Conservation (phyloP, 2,113 vertebrate species). For the Callipepla squamata region DNA sequence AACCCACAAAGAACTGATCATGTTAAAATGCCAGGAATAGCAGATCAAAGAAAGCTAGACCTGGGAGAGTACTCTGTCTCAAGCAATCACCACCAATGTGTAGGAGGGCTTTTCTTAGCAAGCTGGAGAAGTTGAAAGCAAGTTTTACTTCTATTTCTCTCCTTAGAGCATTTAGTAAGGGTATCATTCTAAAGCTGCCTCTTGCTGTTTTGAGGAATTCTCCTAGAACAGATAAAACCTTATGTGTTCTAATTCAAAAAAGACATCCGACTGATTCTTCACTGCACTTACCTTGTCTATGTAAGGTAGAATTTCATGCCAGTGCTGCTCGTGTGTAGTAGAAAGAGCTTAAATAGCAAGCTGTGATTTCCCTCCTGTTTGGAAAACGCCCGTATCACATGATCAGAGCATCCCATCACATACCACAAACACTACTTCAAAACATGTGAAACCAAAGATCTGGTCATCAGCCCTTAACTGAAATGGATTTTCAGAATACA, state of each 20-base stretch:
- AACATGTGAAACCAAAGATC: not conserved
- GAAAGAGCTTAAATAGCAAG: not conserved
- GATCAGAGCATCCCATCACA: not conserved
- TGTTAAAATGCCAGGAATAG: not conserved
- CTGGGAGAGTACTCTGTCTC: not conserved
- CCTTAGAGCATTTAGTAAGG: not conserved
- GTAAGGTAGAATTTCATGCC: not conserved
- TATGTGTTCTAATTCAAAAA: not conserved
- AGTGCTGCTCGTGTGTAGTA: not conserved
- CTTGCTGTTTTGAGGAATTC: not conserved
- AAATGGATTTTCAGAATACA: constrained; percentile 1
- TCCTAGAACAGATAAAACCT: not conserved
- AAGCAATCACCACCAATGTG: not conserved
- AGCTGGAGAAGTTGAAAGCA: not conserved
- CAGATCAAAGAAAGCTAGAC: not conserved
- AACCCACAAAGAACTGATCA: not conserved
- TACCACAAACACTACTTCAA: not conserved
- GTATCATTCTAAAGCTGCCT: not conserved
- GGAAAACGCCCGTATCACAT: not conserved
- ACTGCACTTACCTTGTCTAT: not conserved
- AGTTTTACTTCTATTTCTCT: not conserved
- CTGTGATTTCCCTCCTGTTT: not conserved
- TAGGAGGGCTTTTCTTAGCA: not conserved
- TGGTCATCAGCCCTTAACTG: not conserved
- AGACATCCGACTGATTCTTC: not conserved